A percentile compares a stretch with the other conserved stretches of the same genome.
These are phyloP conservation scores for Psylliodes chrysocephalus DNA, from an alignment of 2,888 invertebrate species.

Conservation along the genomic window DNA sequence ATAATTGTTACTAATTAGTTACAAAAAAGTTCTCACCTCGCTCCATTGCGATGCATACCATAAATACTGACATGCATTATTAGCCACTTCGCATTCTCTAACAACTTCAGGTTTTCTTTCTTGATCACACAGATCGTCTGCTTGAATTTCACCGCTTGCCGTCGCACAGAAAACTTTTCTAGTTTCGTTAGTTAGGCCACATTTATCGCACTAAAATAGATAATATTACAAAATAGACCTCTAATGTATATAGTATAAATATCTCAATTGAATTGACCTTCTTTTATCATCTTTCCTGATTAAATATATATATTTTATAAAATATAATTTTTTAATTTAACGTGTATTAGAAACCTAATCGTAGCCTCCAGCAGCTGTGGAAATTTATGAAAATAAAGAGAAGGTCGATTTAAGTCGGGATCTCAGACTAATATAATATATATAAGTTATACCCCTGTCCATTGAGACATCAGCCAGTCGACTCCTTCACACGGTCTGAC, in stretches of 20 bases:
- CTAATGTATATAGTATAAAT: too few species aligned
- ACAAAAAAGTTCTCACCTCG: constrained; percentile 71
- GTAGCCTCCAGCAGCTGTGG: too few species aligned
- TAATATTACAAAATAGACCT: constrained; percentile 43
- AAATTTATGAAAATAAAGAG: too few species aligned
- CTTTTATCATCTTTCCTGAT: too few species aligned
- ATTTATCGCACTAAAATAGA: constrained; percentile 76
- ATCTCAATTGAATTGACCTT: too few species aligned
- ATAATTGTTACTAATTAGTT: too few species aligned
- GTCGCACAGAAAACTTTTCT: constrained; percentile 80
- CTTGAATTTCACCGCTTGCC: constrained; percentile 73
- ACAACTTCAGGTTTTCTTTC: constrained; percentile 72
- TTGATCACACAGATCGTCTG: constrained; percentile 75
- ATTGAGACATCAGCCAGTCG: constrained; percentile 88
- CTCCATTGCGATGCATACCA: constrained; percentile 97
- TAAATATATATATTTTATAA: too few species aligned
- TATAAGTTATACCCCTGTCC: constrained; percentile 79
- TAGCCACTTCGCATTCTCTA: constrained; percentile 72
- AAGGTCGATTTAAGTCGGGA: too few species aligned
- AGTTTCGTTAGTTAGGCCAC: constrained; percentile 79
- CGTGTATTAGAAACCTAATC: too few species aligned
- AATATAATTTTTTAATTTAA: too few species aligned
- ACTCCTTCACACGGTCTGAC: constrained; percentile 89
- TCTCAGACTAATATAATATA: constrained; percentile 16
- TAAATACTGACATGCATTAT: constrained; percentile 76